Base-by-base conservation (phyloP, 2,113 vertebrate genomes). In the Lamprotornis superbus region DNA sequence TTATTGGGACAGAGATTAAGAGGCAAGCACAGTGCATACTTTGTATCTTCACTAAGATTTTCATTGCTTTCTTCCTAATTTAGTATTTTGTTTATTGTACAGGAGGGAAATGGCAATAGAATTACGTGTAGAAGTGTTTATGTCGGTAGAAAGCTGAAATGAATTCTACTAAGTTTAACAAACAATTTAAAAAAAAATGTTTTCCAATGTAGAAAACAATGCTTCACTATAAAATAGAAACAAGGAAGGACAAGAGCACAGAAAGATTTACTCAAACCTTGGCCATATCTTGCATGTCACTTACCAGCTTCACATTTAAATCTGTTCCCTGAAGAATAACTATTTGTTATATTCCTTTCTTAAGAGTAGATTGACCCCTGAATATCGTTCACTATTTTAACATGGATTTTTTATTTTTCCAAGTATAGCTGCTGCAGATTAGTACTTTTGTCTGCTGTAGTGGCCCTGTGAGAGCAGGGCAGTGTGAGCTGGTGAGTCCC, bases 171-270 rank as follows among this genome's bases (percentile, higher is more conserved):
- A 46, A 33, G 8, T 65, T 89, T 57, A 64, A 64, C 7, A 65
- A 56, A 57, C 7, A 44, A 30, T 31, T 0, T 52, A 63, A 24
- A 1, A 0, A 12, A 50, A 68, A 47, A 23, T 2, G 1, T 25
- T 74, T 81, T 60, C 19, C 16, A 11, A 21, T 47, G 15, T 57
- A 30, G 40, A 39, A 74, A 73, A 53, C 35, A 76, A 53, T 40
- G 16, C 5, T 60, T 44, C 17, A 37, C n/a, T 80, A 17, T 33
- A 77, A 80, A 86, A 77, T 3, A 89, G 20, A 60, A 75, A 44
- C 10, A 49, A 80, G 12, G 15, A 83, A 52, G 5, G 25, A 39
- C 15, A 57, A 65, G 24, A 27, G 14, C 7, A 77, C 14, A 65
- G 22, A 68, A 73, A 46, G 8, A 67, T 33, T 50, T 60, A 53